Percentiles rank a stretch among this genome's conserved stretches.
Evolutionary conservation across 2,113 vertebrate genomes (phyloP).

Genomic region (Oceanodroma tethys): DNA sequence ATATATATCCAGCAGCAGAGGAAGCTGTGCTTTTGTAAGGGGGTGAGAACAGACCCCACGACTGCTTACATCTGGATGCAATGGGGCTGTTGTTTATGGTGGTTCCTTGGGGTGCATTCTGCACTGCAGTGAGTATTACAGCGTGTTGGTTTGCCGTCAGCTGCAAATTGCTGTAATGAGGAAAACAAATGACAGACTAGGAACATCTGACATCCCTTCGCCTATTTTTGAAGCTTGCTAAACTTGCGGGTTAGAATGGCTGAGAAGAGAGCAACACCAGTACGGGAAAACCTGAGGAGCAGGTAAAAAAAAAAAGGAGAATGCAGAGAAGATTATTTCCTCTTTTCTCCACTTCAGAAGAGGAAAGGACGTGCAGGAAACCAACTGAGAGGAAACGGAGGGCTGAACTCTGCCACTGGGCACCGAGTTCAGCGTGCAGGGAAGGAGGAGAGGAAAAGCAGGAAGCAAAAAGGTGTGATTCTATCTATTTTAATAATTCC

Average conservation of each 20-base stretch:
- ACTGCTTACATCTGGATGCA: neutral
- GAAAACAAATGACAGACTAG: neutral
- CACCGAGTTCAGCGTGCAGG: rapidly evolving
- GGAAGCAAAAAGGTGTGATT: neutral
- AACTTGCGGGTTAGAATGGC: neutral
- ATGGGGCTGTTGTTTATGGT: neutral
- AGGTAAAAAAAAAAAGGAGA: neutral
- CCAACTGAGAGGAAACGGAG: neutral
- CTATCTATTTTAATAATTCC: neutral
- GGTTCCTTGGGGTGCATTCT: neutral
- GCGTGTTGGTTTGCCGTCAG: neutral
- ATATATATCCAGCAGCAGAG: neutral
- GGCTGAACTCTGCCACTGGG: neutral
- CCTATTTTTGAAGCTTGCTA: neutral
- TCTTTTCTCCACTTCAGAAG: neutral
- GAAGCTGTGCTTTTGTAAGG: neutral
- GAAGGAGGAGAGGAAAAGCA: neutral
- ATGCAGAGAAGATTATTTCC: neutral
- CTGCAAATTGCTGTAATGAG: neutral
- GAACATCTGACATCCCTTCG: neutral
- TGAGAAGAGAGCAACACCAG: neutral
- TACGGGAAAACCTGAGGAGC: neutral
- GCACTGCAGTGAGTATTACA: neutral
- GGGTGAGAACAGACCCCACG: neutral
- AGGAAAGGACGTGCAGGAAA: neutral